phyloP scores from a whole-genome alignment of 2,113 vertebrate species.

The Morone chrysops region DNA sequence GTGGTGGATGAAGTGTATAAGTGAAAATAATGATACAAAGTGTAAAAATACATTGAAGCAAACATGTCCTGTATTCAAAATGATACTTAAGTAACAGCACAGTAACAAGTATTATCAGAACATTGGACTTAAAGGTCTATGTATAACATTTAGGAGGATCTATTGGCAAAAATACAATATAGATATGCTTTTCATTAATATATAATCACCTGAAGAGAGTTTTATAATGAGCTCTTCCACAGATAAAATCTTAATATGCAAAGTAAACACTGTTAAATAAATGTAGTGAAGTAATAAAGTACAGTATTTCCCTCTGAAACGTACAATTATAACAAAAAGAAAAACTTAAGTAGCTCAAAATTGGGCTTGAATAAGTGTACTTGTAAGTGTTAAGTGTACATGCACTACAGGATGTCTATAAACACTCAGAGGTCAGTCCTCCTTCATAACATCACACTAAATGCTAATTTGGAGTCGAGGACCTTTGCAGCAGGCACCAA shows the following conservation, averaged over 20 bases:
- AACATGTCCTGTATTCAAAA: neutral
- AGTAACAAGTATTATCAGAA: neutral
- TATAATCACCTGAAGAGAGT: too few species aligned
- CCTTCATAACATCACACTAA: neutral
- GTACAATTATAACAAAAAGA: neutral
- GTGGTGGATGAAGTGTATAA: too few species aligned
- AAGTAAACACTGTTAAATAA: too few species aligned
- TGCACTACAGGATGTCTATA: neutral
- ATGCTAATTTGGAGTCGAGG: conserved; percentile 6
- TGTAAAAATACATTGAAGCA: too few species aligned
- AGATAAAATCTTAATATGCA: too few species aligned
- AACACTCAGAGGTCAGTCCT: neutral
- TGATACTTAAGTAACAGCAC: neutral
- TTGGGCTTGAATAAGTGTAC: too few species aligned
- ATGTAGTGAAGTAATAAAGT: neutral
- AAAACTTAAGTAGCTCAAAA: too few species aligned
- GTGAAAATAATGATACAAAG: too few species aligned
- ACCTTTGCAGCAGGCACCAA: neutral
- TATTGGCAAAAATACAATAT: too few species aligned
- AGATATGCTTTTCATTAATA: too few species aligned
- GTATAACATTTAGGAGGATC: neutral
- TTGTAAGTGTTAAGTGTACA: neutral
- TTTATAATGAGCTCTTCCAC: too few species aligned
- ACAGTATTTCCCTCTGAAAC: neutral
- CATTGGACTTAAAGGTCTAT: too few species aligned